These are phyloP conservation scores for Hoplostethus mediterraneus DNA, from an alignment of 2,797 vertebrate species.

Conservation along the genomic window DNA sequence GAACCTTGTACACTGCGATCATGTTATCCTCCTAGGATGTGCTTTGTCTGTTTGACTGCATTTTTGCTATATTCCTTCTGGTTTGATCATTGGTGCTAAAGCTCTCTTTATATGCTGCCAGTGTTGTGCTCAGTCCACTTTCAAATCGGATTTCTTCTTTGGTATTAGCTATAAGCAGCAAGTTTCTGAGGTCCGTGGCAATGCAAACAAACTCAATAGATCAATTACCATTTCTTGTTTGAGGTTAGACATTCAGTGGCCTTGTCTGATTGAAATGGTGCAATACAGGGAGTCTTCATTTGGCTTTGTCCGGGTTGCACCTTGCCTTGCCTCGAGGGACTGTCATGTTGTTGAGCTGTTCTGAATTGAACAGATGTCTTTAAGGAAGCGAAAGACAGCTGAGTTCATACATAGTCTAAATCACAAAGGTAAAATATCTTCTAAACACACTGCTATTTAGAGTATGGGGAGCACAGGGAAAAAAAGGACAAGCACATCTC, in stretches of 20 bases:
- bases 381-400: conserved; percentile 34
- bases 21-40: conserved; percentile 37
- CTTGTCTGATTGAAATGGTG: conserved; percentile 24
- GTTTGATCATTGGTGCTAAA: conserved; percentile 28
- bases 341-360: conserved; percentile 25
- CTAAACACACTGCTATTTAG: conserved; percentile 22
- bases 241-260: conserved; percentile 9
- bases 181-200: conserved; percentile 25
- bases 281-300: conserved; percentile 20
- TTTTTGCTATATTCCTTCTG: conserved; percentile 15
- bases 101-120: conserved; percentile 17
- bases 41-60: conserved; percentile 29
- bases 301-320: conserved; percentile 29
- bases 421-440: conserved; percentile 29
- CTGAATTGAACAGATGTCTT: conserved; percentile 36
- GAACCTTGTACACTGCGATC: conserved; percentile 22
- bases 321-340: neutral
- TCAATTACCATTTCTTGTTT: conserved; percentile 17
- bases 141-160: conserved; percentile 66
- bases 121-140: neutral
- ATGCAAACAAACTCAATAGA: conserved; percentile 29
- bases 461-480: neutral
- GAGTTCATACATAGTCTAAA: conserved; percentile 28
- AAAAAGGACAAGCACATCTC: neutral
- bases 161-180: conserved; percentile 74